Conservation (phyloP, 2,797 vertebrate genomes). For the Myotis pilosus region DNA sequence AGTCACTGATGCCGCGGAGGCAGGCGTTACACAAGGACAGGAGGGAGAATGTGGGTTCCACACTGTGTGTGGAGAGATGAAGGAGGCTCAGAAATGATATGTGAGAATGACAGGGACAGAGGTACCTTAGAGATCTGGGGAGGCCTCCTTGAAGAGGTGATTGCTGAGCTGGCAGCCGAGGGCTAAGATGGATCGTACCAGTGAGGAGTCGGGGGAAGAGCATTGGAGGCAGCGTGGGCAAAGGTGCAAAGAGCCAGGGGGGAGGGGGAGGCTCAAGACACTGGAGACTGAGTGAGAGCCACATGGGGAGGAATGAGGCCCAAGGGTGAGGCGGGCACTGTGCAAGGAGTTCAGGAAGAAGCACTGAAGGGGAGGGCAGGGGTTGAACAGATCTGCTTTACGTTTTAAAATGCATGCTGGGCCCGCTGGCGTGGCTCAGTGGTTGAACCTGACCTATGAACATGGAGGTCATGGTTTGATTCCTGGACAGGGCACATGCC, state of each 20-base stretch:
- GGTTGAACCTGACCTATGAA: not conserved
- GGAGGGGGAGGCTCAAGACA: not conserved
- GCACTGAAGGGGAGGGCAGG: accelerated
- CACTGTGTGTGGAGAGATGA: not conserved
- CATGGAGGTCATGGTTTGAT: not conserved
- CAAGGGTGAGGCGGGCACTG: accelerated
- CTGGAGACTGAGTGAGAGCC: not conserved
- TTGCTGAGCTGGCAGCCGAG: not conserved
- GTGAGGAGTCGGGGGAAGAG: not conserved
- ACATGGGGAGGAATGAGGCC: no score
- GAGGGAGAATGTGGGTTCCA: not conserved
- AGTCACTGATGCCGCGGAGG: not conserved
- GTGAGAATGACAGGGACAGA: not conserved
- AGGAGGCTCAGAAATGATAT: not conserved
- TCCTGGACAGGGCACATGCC: not conserved
- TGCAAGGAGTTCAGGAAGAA: not conserved
- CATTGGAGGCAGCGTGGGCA: not conserved
- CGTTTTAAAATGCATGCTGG: not conserved
- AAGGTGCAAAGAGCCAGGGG: not conserved
- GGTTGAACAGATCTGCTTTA: not conserved
- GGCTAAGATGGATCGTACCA: not conserved
- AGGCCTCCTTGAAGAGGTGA: not conserved
- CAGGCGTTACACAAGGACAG: not conserved
- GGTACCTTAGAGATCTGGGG: not conserved
- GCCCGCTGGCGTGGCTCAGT: not conserved